phyloP scores from a whole-genome alignment of 2,888 invertebrate species.

The Dicycla oo region DNA sequence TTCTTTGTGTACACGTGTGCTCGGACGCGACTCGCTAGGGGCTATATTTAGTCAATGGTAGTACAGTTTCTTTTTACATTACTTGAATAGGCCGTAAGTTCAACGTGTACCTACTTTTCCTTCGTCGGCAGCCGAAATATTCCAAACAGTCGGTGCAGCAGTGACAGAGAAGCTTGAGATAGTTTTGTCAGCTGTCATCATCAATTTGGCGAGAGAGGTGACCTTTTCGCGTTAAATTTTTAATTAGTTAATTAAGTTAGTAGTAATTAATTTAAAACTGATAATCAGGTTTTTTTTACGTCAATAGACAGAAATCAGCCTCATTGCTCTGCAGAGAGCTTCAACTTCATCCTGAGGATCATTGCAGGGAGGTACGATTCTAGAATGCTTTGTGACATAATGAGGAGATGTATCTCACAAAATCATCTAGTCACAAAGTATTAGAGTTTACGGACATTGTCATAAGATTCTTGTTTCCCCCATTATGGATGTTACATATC shows the following conservation, averaged over 20 bases:
- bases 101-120: conserved; percentile 29
- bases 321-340: too few relatives aligned
- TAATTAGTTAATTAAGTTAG: too few relatives aligned
- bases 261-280: too few relatives aligned
- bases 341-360: too few relatives aligned
- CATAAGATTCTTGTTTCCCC: too few relatives aligned
- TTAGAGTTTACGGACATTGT: too few relatives aligned
- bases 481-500: too few relatives aligned
- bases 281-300: not conserved
- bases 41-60: conserved; percentile 59
- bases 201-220: conserved; percentile 17
- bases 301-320: too few relatives aligned
- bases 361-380: too few relatives aligned
- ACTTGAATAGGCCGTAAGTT: conserved; percentile 35
- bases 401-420: too few relatives aligned
- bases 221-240: not conserved
- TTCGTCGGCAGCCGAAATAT: conserved; percentile 39
- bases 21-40: conserved; percentile 57
- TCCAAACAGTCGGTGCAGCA: conserved; percentile 15
- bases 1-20: conserved; percentile 76
- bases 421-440: too few relatives aligned
- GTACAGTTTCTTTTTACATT: conserved; percentile 51
- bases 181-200: conserved; percentile 41
- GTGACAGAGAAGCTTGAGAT: conserved; percentile 56
- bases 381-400: too few relatives aligned